Evolutionary conservation across 2,888 invertebrate genomes (phyloP), one percentile per base, ranked within the genome.

Genomic region (Piscicola geometra): DNA sequence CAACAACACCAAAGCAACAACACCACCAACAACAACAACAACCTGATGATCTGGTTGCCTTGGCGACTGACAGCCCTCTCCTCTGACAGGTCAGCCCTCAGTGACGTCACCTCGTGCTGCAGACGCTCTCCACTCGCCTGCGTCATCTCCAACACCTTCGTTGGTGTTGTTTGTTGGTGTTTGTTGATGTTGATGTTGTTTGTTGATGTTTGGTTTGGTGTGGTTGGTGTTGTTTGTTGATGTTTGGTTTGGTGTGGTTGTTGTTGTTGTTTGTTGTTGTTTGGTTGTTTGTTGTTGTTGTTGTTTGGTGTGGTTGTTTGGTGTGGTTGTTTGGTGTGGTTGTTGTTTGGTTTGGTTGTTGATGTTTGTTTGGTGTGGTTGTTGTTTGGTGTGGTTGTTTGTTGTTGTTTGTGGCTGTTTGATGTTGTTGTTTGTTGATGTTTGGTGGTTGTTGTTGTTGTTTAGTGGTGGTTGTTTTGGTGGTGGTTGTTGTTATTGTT

Each of bases 11-110:
- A 64, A 64, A n/a, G n/a, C 5, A 64, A 64, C 21, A 28, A 28
- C 64, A 64, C 5, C 30, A 30, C 3, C 9, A 64, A 3, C 5
- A 64, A 28, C 3, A n/a, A 64, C 9, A 64, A 64, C 30, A n/a
- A 21, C 71, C 30, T 71, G 28, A 28, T 71, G 50, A 71, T n/a
- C 25, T 28, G 1, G 28, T 12, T 28, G 18, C 30, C 71, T 21
- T 71, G 50, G 18, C 56, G 71, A 28, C 33, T 30, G 30, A 50
- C 32, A 12, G 72, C 60, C 33, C 36, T 72, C 15, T 68, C 47
- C 50, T 69, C 71, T n/a, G 70, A 47, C 21, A 79, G 67, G 52
- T 79, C 81, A 47, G 77, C 77, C 74, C 79, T 79, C 72, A 82
- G 60, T 9, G 76, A 78, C 15, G 77, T 71, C 25, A 81, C 76